Conservation (phyloP, 2,888 invertebrate genomes). For the Nipponacmea schrenckii region DNA sequence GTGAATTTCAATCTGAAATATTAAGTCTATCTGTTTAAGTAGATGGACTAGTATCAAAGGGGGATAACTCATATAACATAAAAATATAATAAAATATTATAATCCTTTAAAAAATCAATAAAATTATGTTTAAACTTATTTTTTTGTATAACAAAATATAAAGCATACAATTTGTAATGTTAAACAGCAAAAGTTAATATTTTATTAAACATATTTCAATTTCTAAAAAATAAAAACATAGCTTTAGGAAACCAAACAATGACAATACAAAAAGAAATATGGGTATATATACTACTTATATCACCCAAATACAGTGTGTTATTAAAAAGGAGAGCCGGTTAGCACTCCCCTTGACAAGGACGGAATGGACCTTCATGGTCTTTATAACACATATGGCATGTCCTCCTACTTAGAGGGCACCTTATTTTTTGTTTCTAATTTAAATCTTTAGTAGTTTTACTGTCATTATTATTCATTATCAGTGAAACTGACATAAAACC, state of each 20-base stretch:
- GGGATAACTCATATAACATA: too few species aligned
- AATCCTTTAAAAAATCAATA: too few species aligned
- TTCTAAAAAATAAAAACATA: not conserved
- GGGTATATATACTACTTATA: too few species aligned
- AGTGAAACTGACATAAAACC: too few species aligned
- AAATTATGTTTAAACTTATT: too few species aligned
- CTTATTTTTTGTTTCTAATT: constrained; percentile 12
- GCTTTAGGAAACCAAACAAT: not conserved
- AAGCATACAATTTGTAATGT: not conserved
- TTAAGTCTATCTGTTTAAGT: too few species aligned
- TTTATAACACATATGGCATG: constrained; percentile 7
- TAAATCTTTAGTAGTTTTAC: constrained; percentile 19
- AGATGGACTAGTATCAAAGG: too few species aligned
- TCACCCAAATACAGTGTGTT: not conserved
- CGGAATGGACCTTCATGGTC: constrained; percentile 8
- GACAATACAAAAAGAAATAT: not conserved
- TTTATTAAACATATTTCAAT: too few species aligned
- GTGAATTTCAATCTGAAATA: too few species aligned
- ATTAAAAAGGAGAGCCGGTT: constrained; percentile 4
- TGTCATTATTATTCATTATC: too few species aligned
- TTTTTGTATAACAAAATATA: not conserved
- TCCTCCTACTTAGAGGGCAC: constrained; percentile 5
- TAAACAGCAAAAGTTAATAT: not conserved
- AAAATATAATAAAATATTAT: too few species aligned
- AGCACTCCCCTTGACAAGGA: constrained; percentile 11